Base-by-base conservation (phyloP, 1,140 invertebrate species). In the Heliconius hewitsoni region DNA sequence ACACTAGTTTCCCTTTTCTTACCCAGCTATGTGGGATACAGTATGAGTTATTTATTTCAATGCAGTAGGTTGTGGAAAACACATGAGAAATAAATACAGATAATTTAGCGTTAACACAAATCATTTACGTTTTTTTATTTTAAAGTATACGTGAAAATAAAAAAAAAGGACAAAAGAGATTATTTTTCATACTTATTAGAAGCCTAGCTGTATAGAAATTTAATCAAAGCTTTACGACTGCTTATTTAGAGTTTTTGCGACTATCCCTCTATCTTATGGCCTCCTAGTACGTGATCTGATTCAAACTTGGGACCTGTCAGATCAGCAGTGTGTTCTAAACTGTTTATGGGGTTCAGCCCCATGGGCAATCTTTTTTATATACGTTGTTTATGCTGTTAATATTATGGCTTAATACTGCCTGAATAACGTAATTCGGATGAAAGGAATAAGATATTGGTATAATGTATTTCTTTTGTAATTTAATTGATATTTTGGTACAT, bases 251-350 rank as follows among this genome's bases (percentile, higher is more conserved):
- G 52, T 74, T 76, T 76, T 66, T 76, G 74, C 37, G 34, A 18
- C n/a, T 30, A 57, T 71, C n/a, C 19, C 66, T 79, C 77, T 73
- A 81, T 46, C 72, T 82, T 80, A 82, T 77, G 79, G 76, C 73
- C 76, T 81, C 79, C 83, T 11, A 27, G 60, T 66, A 66, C 60
- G 83, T 84, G 83, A 84, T 75, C 71, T 72, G 81, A 57, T 78
- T 84, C 50, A 76, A 81, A 76, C 70, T 78, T 73, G 73, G n/a
- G 77, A 78, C 80, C 77, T 72, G 73, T 82, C 77, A 73, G 77
- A 74, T 80, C 81, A 76, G 81, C 77, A 82, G 78, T 72, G 76
- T 82, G 71, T 52, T 73, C 60, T 75, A 71, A 71, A 74, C 74
- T 60, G 71, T 82, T 82, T 82, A 82, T 73, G 81, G 52, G 23